A percentile compares a stretch with the other conserved stretches of the same genome.
Evolutionary conservation across 2,797 vertebrate genomes (phyloP).

Genomic region (Melanotaenia parkinsoni): DNA sequence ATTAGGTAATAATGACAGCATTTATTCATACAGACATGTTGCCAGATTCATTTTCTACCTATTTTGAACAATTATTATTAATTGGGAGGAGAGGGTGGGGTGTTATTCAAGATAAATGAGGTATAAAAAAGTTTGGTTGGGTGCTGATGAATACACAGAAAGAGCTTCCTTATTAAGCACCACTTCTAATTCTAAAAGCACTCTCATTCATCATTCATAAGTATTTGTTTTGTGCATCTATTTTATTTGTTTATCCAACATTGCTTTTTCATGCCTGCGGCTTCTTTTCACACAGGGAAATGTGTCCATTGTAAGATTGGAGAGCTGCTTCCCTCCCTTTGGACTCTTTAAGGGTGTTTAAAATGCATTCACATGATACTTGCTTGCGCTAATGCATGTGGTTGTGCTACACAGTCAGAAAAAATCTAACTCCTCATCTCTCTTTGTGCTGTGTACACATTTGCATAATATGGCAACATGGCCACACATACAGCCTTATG

Average conservation of each 20-base stretch:
- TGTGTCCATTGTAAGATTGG: constrained; percentile 27
- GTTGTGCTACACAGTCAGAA: constrained; percentile 31
- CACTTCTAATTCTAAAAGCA: constrained; percentile 54
- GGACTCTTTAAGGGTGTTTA: constrained; percentile 61
- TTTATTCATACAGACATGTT: constrained; percentile 69
- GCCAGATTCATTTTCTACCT: constrained; percentile 75
- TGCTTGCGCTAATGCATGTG: constrained; percentile 17
- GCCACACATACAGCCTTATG: not conserved
- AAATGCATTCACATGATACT: constrained; percentile 41
- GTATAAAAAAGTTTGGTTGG: constrained; percentile 61
- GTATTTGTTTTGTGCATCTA: constrained; percentile 62
- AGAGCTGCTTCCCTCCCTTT: constrained; percentile 18
- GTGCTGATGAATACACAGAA: constrained; percentile 56
- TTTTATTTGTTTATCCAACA: constrained; percentile 44
- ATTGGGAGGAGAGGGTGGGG: constrained; percentile 17
- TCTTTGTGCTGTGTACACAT: constrained; percentile 27
- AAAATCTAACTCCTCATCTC: constrained; percentile 40
- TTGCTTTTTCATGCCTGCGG: constrained; percentile 38
- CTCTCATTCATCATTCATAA: constrained; percentile 72
- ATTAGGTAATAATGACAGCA: constrained; percentile 69
- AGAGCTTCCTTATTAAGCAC: constrained; percentile 59
- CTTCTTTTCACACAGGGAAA: constrained; percentile 48
- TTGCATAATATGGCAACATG: constrained; percentile 32
- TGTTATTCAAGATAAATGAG: constrained; percentile 66
- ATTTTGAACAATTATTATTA: constrained; percentile 74